phyloP scores from a whole-genome alignment of 30 jellyfish, hydroid and myxozoan genomes.

The Hydractinia symbiolongicarpus region DNA sequence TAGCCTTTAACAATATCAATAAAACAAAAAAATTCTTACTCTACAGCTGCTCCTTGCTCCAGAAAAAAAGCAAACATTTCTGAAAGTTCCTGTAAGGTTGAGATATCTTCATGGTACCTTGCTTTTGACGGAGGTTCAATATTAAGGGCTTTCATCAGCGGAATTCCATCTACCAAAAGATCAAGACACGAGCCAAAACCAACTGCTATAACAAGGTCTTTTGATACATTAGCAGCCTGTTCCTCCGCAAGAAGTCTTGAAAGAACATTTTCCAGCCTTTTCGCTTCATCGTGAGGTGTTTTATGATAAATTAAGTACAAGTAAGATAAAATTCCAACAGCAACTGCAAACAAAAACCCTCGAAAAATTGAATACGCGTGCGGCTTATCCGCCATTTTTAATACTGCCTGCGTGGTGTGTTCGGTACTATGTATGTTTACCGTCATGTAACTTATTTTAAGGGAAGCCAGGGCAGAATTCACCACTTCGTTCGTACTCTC shows the following conservation, averaged over 20 bases:
- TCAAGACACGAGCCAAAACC: conserved; percentile 94
- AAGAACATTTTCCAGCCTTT: conserved; percentile 29
- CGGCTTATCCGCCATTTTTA: too few relatives aligned
- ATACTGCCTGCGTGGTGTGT: too few relatives aligned
- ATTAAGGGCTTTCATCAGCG: conserved; percentile 41
- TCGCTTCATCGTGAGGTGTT: not conserved
- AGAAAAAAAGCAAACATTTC: conserved; percentile 71
- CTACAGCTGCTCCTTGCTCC: conserved; percentile 93
- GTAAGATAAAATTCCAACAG: not conserved
- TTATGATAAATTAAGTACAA: not conserved
- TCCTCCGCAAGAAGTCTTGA: conserved; percentile 57
- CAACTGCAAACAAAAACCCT: not conserved
- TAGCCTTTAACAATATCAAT: too few relatives aligned
- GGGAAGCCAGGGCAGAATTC: too few relatives aligned
- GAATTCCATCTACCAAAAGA: conserved; percentile 67
- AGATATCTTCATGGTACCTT: conserved; percentile 53
- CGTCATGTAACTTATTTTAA: too few relatives aligned
- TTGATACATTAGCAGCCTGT: conserved; percentile 55
- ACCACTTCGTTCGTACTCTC: too few relatives aligned
- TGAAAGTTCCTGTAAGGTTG: conserved; percentile 40
- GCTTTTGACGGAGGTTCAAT: conserved; percentile 54
- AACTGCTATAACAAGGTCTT: conserved; percentile 57
- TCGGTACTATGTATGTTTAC: too few relatives aligned
- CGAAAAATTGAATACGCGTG: too few relatives aligned
- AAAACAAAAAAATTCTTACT: too few relatives aligned